Evolutionary conservation across 2,888 invertebrate genomes (phyloP).

Genomic region (Argynnis bischoffii): DNA sequence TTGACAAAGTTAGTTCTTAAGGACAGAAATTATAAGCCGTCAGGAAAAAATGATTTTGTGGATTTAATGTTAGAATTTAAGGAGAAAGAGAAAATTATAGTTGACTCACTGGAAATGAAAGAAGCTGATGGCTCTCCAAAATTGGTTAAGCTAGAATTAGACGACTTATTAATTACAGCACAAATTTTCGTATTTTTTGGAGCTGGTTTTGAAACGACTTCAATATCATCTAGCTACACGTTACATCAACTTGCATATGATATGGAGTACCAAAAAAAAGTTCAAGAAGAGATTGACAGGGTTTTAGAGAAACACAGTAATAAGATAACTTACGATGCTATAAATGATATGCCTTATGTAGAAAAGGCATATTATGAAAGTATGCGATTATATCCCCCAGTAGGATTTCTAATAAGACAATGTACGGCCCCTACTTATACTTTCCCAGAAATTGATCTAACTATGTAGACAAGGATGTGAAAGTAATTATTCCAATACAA

Average conservation of each 20-base stretch:
- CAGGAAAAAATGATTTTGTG: conserved; percentile 70
- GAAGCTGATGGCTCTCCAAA: conserved; percentile 61
- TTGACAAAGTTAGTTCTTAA: conserved; percentile 59
- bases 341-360: conserved; percentile 69
- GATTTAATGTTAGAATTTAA: conserved; percentile 67
- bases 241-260: conserved; percentile 75
- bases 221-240: conserved; percentile 73
- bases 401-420: conserved; percentile 63
- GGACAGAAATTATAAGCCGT: conserved; percentile 60
- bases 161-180: conserved; percentile 62
- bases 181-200: conserved; percentile 75
- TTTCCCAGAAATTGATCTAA: conserved; percentile 64
- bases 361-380: conserved; percentile 70
- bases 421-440: conserved; percentile 67
- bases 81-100: conserved; percentile 63
- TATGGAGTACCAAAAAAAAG: conserved; percentile 69
- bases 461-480: conserved; percentile 63
- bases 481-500: conserved; percentile 65
- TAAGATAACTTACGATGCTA: conserved; percentile 65
- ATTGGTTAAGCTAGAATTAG: conserved; percentile 60
- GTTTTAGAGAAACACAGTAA: conserved; percentile 61
- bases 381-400: conserved; percentile 71
- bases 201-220: conserved; percentile 80
- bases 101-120: conserved; percentile 64
- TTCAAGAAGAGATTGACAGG: conserved; percentile 68